A percentile compares a stretch with the other conserved stretches of the same genome.
These are phyloP conservation scores for Epinephelus malabaricus DNA, from an alignment of 2,797 vertebrate genomes.

Conservation along the genomic window DNA sequence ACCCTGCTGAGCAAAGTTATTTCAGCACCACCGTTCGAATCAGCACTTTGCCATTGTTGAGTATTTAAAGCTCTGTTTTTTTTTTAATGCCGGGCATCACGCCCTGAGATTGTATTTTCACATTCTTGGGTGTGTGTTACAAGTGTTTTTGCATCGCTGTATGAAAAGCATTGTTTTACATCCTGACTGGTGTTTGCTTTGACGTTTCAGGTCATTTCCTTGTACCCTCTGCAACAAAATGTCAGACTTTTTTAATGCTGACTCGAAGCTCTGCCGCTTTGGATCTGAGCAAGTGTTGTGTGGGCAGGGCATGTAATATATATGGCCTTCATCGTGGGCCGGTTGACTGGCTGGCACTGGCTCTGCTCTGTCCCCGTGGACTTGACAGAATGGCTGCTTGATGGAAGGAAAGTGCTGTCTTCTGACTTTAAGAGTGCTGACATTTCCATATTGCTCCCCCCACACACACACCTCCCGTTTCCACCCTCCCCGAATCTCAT, in stretches of 20 bases:
- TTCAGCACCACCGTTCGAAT: slow-evolving; percentile 63
- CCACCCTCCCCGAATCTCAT: slow-evolving; percentile 34
- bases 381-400: slow-evolving; percentile 64
- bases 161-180: slow-evolving; percentile 54
- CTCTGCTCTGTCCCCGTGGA: slow-evolving; percentile 64
- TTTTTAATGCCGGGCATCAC: neutral
- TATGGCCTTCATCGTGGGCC: slow-evolving; percentile 60
- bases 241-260: slow-evolving; percentile 48
- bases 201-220: slow-evolving; percentile 39
- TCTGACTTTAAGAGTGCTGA: slow-evolving; percentile 82
- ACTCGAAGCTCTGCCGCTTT: slow-evolving; percentile 46
- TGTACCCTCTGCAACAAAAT: slow-evolving; percentile 22
- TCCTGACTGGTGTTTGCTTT: slow-evolving; percentile 20
- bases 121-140: slow-evolving; percentile 5
- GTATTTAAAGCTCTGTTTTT: slow-evolving; percentile 39
- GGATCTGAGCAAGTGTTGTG: slow-evolving; percentile 51
- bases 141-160: slow-evolving; percentile 24
- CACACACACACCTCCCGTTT: slow-evolving; percentile 16
- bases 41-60: slow-evolving; percentile 73
- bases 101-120: slow-evolving; percentile 12
- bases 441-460: slow-evolving; percentile 66
- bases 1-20: slow-evolving; percentile 59
- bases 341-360: slow-evolving; percentile 56
- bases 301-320: slow-evolving; percentile 71
- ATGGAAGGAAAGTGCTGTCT: slow-evolving; percentile 75